Evolutionary conservation across 2,797 vertebrate species (phyloP).

Genomic region (Tachyglossus aculeatus): DNA sequence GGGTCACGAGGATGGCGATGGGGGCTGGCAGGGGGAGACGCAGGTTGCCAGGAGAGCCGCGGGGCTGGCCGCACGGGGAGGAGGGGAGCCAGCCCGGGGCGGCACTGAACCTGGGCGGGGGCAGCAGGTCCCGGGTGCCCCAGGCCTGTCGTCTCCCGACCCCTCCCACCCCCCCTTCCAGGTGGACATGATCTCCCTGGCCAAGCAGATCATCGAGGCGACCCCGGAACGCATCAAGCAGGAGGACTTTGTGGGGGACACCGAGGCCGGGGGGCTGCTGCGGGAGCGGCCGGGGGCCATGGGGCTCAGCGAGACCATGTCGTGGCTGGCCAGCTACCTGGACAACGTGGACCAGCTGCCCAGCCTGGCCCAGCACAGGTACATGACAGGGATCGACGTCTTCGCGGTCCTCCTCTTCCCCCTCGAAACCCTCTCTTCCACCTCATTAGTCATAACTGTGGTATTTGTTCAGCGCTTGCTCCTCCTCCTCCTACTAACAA

Average conservation of each 20-base stretch:
- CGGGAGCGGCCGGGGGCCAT: constrained; percentile 79
- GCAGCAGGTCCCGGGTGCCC: not conserved
- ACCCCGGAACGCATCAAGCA: constrained; percentile 89
- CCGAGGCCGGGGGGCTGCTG: constrained; percentile 72
- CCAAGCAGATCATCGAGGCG: constrained; percentile 90
- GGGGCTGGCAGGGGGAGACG: not conserved
- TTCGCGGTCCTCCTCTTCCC: too few species aligned
- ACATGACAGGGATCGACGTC: too few species aligned
- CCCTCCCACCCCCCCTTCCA: constrained; percentile 45
- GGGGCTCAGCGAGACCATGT: constrained; percentile 78
- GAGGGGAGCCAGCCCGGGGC: not conserved
- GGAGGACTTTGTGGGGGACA: constrained; percentile 80
- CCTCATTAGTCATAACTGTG: too few species aligned
- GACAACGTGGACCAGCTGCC: constrained; percentile 82
- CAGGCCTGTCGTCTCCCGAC: not conserved
- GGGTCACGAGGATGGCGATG: not conserved
- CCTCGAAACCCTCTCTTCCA: too few species aligned
- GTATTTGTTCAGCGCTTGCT: too few species aligned
- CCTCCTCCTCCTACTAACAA: too few species aligned
- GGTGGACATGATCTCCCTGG: constrained; percentile 89
- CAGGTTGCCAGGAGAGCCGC: not conserved
- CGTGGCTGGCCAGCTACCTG: constrained; percentile 88
- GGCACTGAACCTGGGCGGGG: not conserved
- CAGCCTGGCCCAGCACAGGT: constrained; percentile 77
- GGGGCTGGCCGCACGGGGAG: not conserved